phyloP scores from a whole-genome alignment of 1,140 invertebrate genomes.

The Bombus difficillimus region DNA sequence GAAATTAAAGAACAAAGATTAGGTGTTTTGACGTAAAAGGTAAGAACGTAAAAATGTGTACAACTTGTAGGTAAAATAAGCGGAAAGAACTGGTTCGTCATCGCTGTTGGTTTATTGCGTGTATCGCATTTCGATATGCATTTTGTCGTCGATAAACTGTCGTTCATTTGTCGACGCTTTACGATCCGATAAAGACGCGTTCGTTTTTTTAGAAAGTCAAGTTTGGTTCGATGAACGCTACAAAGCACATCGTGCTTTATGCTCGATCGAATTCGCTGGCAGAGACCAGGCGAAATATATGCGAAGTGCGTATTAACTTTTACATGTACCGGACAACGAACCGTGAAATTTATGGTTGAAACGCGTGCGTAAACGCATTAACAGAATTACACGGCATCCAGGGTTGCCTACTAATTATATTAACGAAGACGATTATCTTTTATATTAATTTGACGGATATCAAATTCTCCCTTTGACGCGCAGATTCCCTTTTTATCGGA shows the following conservation, averaged over 20 bases:
- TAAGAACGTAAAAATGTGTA: background rate
- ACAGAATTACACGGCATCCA: slow-evolving; percentile 31
- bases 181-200: background rate
- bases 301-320: background rate
- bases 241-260: background rate
- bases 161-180: background rate
- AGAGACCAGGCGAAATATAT: background rate
- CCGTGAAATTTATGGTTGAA: slow-evolving; percentile 44
- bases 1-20: too few relatives aligned
- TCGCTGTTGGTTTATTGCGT: too few relatives aligned
- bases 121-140: background rate
- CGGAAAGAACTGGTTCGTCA: background rate
- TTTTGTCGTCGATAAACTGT: too few relatives aligned
- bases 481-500: background rate
- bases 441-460: background rate
- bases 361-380: slow-evolving; percentile 28
- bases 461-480: background rate
- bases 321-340: slow-evolving; percentile 3
- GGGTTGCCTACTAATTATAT: background rate
- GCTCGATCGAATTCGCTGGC: background rate
- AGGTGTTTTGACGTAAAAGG: background rate
- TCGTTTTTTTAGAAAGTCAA: background rate
- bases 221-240: background rate
- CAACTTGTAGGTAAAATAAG: background rate
- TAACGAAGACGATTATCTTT: background rate